Evolutionary conservation across 2,797 vertebrate species (phyloP).

Genomic region (Malurus splendens): DNA sequence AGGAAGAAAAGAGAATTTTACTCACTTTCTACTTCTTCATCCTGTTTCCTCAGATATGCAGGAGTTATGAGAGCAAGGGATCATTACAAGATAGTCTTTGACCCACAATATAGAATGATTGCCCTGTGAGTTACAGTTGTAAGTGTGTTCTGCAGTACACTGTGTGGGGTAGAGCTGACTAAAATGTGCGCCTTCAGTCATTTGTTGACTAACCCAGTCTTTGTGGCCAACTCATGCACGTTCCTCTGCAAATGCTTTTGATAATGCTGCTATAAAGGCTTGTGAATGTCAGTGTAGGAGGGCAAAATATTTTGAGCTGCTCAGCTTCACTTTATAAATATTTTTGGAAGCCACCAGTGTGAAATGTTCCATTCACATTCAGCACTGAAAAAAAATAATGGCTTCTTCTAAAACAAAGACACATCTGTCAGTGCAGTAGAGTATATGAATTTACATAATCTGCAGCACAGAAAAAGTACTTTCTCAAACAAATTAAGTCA

Average conservation of each 20-base stretch:
- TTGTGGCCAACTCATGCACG: not conserved
- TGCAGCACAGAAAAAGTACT: constrained; percentile 40
- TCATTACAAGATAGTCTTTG: not conserved
- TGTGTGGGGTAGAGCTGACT: not conserved
- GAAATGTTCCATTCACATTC: constrained; percentile 43
- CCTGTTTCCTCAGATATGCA: not conserved
- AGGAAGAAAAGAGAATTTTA: not conserved
- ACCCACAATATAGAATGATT: not conserved
- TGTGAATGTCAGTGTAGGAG: constrained; percentile 43
- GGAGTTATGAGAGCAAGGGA: not conserved
- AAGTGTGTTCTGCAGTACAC: not conserved
- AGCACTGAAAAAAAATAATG: constrained; percentile 24
- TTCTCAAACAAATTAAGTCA: constrained; percentile 54
- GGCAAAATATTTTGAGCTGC: constrained; percentile 55
- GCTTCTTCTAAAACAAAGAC: constrained; percentile 53
- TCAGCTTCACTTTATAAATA: constrained; percentile 38
- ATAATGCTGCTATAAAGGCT: not conserved
- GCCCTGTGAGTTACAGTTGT: not conserved
- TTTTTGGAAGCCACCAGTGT: constrained; percentile 46
- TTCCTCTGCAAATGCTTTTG: constrained; percentile 18
- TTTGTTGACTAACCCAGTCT: not conserved
- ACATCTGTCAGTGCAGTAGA: constrained; percentile 48
- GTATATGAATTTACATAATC: constrained; percentile 46
- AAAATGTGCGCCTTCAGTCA: not conserved
- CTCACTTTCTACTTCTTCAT: not conserved